Conservation (phyloP, 2,113 vertebrate genomes). For the Dipodomys merriami region DNA sequence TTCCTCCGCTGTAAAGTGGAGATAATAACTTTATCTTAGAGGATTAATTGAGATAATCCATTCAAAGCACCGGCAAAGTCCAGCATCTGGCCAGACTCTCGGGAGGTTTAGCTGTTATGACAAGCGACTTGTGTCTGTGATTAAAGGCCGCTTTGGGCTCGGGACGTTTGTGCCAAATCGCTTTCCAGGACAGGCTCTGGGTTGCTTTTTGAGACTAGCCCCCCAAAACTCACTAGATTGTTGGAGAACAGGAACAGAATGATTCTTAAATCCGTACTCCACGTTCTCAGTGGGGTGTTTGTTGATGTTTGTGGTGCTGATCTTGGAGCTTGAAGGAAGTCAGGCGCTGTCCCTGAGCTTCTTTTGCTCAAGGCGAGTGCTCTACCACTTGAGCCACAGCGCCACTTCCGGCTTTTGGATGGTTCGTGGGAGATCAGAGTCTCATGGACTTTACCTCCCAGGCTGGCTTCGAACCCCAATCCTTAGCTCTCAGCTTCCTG, state of each 20-base stretch:
- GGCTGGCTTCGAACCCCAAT: too few species aligned
- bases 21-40: slow-evolving; percentile 28
- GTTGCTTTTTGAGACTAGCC: slow-evolving; percentile 31
- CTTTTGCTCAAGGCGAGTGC: too few species aligned
- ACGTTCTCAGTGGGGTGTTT: background rate
- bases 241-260: slow-evolving; percentile 35
- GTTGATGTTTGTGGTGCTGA: too few species aligned
- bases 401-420: too few species aligned
- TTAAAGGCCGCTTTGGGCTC: slow-evolving; percentile 66
- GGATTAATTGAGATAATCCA: slow-evolving; percentile 65
- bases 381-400: too few species aligned
- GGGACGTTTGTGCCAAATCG: slow-evolving; percentile 62
- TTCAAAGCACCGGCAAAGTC: slow-evolving; percentile 32
- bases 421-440: too few species aligned
- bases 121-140: slow-evolving; percentile 60
- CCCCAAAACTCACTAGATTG: slow-evolving; percentile 40
- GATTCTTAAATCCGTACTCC: slow-evolving; percentile 39
- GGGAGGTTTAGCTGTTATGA: slow-evolving; percentile 48
- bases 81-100: slow-evolving; percentile 63
- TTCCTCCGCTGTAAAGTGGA: slow-evolving; percentile 66
- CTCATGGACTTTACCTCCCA: too few species aligned
- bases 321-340: too few species aligned
- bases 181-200: slow-evolving; percentile 61
- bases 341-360: too few species aligned
- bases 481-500: too few species aligned